Conservation (phyloP, 1,140 invertebrate species). For the Pseudobourletiella spinata region DNA sequence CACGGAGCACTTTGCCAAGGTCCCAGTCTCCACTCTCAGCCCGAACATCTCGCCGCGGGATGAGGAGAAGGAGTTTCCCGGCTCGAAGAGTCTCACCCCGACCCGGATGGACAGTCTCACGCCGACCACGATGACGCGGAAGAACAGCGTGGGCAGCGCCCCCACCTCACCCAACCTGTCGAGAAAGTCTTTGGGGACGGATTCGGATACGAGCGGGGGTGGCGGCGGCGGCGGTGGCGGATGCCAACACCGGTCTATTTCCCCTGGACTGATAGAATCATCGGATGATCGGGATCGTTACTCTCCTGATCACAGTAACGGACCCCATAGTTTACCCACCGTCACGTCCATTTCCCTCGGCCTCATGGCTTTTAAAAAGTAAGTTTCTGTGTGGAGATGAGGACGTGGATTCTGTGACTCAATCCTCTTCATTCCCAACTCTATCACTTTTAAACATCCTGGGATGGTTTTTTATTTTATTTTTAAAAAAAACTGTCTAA, state of each 20-base stretch:
- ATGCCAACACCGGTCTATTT: constrained; percentile 24
- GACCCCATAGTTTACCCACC: constrained; percentile 39
- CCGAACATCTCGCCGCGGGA: constrained; percentile 62
- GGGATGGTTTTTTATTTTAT: too few species aligned
- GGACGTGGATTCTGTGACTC: not conserved
- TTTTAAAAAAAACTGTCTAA: not conserved
- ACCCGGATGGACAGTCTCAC: constrained; percentile 25
- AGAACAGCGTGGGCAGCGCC: constrained; percentile 52
- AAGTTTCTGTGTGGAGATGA: not conserved
- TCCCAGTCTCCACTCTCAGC: constrained; percentile 82
- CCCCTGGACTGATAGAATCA: constrained; percentile 18
- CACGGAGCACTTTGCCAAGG: constrained; percentile 88
- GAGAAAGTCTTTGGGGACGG: constrained; percentile 42
- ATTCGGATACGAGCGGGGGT: constrained; percentile 39
- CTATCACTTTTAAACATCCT: too few species aligned
- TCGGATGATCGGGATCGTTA: constrained; percentile 26
- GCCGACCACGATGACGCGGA: constrained; percentile 9
- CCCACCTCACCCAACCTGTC: constrained; percentile 54
- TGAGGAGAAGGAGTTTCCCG: constrained; percentile 47
- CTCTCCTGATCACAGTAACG: constrained; percentile 23
- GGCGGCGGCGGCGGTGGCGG: not conserved
- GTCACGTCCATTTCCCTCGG: constrained; percentile 41
- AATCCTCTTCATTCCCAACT: too few species aligned
- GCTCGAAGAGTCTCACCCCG: constrained; percentile 19
- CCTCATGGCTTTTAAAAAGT: constrained; percentile 35